Percentiles rank a stretch among this genome's conserved stretches.
phyloP scores from a whole-genome alignment of 1,140 invertebrate species.

The Drosophila pallidifrons region DNA sequence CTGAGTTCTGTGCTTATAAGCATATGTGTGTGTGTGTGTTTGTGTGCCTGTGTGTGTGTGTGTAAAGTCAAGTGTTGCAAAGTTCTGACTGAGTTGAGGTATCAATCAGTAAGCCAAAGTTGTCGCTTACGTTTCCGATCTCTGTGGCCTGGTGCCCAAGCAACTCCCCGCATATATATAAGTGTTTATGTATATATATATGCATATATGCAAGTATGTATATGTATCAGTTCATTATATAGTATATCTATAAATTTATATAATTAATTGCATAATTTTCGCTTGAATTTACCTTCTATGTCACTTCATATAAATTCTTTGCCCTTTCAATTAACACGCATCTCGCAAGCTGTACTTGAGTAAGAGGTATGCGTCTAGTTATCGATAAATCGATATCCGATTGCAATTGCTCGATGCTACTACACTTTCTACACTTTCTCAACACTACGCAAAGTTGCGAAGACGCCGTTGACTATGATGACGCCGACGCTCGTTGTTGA shows the following conservation, averaged over 20 bases:
- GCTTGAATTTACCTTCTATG: conserved; percentile 19
- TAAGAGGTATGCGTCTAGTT: conserved; percentile 35
- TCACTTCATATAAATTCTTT: conserved; percentile 46
- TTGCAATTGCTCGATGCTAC: conserved; percentile 9
- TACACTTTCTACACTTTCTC: background rate
- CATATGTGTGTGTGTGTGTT: background rate
- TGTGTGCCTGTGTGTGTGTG: conserved; percentile 8
- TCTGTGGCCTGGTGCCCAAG: background rate
- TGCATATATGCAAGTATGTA: conserved; percentile 50
- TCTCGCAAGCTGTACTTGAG: conserved; percentile 56
- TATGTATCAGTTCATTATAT: conserved; percentile 81
- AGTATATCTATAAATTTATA: conserved; percentile 65
- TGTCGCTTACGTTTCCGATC: conserved; percentile 4
- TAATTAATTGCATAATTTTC: conserved; percentile 50
- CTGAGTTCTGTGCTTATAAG: conserved; percentile 39
- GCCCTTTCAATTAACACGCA: conserved; percentile 22
- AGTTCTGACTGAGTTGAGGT: conserved; percentile 27
- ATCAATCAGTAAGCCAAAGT: conserved; percentile 20
- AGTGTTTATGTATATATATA: conserved; percentile 16
- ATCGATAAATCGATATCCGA: conserved; percentile 20
- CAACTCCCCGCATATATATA: conserved; percentile 25
- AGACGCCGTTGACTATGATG: conserved; percentile 39
- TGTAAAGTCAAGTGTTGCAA: conserved; percentile 13
- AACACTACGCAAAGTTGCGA: conserved; percentile 61
- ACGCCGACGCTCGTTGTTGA: conserved; percentile 67